Evolutionary conservation across 2,113 vertebrate species (phyloP).

Genomic region (Cyanoderma ruficeps): DNA sequence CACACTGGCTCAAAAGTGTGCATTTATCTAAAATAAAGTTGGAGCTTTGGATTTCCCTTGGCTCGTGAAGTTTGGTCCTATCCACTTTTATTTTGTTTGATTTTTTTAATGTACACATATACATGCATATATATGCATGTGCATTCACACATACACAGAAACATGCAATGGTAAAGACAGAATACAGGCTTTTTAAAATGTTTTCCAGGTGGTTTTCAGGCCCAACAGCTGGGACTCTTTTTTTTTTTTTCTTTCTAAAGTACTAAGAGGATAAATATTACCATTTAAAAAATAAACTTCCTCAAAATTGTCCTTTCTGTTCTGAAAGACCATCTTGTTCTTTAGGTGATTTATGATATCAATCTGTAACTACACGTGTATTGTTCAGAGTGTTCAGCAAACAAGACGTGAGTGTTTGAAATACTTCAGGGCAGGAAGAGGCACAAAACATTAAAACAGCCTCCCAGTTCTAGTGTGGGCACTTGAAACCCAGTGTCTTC

Average conservation of each 20-base stretch:
- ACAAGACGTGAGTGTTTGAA: slow-evolving; percentile 59
- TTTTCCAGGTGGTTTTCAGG: background rate
- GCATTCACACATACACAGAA: background rate
- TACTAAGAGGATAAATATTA: slow-evolving; percentile 29
- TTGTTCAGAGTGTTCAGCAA: slow-evolving; percentile 64
- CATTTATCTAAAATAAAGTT: background rate
- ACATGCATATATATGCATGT: background rate
- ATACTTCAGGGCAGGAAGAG: slow-evolving; percentile 42
- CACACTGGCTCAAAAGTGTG: background rate
- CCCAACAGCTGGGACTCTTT: background rate
- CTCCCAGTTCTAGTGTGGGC: background rate
- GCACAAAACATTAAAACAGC: background rate
- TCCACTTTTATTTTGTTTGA: background rate
- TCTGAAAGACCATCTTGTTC: slow-evolving; percentile 62
- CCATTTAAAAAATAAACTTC: slow-evolving; percentile 56
- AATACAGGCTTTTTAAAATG: background rate
- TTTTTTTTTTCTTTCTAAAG: background rate
- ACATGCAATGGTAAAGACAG: background rate
- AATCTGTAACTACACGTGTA: background rate
- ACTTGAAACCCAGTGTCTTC: slow-evolving; percentile 34
- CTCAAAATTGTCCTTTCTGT: slow-evolving; percentile 55
- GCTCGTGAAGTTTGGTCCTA: background rate
- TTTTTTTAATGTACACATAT: background rate
- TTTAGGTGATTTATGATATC: slow-evolving; percentile 51
- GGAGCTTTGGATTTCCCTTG: background rate